Evolutionary conservation across 2,797 vertebrate genomes (phyloP).

Genomic region (Ara ararauna): DNA sequence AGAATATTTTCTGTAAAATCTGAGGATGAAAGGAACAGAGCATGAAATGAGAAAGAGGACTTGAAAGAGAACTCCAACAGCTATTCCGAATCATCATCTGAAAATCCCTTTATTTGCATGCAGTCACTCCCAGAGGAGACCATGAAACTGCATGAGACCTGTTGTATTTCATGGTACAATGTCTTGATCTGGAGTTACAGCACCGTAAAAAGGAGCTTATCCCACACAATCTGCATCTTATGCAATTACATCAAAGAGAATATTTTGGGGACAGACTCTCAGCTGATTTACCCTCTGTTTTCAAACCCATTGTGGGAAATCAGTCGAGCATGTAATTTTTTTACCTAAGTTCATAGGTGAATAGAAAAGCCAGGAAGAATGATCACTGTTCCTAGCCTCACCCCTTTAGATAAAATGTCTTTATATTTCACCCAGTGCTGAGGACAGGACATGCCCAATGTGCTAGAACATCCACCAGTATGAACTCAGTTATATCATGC

Average conservation of each 20-base stretch:
- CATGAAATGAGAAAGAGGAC: conserved; percentile 64
- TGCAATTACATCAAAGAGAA: conserved; percentile 30
- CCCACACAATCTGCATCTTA: conserved; percentile 44
- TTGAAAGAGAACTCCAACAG: conserved; percentile 59
- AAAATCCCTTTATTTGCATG: conserved; percentile 51
- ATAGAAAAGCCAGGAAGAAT: not conserved
- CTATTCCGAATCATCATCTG: not conserved
- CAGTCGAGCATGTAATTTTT: not conserved
- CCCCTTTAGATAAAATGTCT: not conserved
- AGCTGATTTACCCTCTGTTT: conserved; percentile 22
- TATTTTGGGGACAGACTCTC: not conserved
- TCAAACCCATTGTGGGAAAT: not conserved
- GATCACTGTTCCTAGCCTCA: not conserved
- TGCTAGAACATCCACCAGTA: not conserved
- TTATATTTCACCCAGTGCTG: not conserved
- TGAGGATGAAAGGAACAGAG: conserved; percentile 63
- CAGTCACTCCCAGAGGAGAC: conserved; percentile 51
- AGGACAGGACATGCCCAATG: not conserved
- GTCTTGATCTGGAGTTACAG: conserved; percentile 36
- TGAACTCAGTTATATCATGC: not conserved
- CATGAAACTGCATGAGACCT: conserved; percentile 36
- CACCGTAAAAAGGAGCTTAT: conserved; percentile 28
- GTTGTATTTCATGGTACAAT: conserved; percentile 25
- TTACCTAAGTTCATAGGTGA: not conserved
- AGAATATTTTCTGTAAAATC: conserved; percentile 57